These are phyloP conservation scores for Lepeophtheirus salmonis DNA, from an alignment of 1,140 invertebrate species.

Conservation along the genomic window DNA sequence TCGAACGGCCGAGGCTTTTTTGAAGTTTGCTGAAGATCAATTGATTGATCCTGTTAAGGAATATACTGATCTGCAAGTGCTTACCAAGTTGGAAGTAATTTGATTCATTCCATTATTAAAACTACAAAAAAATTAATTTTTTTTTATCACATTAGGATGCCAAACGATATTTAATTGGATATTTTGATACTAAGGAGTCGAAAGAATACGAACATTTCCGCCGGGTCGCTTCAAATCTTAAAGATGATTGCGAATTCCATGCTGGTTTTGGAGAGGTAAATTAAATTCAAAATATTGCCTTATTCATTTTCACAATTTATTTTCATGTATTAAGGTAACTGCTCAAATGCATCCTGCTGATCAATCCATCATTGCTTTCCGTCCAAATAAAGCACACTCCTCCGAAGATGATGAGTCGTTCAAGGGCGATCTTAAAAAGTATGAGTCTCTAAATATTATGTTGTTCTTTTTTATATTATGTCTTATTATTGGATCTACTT, in stretches of 20 bases:
- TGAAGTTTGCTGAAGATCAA: constrained; percentile 65
- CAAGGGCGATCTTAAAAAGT: constrained; percentile 23
- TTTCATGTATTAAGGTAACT: constrained; percentile 28
- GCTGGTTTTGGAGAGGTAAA: constrained; percentile 52
- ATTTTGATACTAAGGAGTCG: constrained; percentile 50
- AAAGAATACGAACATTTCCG: constrained; percentile 47
- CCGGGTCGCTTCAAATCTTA: constrained; percentile 62
- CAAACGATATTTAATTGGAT: constrained; percentile 79
- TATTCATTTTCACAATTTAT: background rate
- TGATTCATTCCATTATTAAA: constrained; percentile 17
- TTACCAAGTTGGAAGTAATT: constrained; percentile 51
- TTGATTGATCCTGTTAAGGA: constrained; percentile 69
- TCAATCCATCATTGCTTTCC: constrained; percentile 54
- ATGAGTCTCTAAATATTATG: too few species aligned
- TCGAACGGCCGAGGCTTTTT: constrained; percentile 60
- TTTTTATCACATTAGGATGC: constrained; percentile 35
- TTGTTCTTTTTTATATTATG: too few species aligned
- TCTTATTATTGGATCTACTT: background rate
- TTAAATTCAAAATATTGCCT: background rate
- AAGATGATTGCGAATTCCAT: constrained; percentile 89
- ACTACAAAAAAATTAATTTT: constrained; percentile 14
- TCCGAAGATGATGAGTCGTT: constrained; percentile 63
- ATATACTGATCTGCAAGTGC: constrained; percentile 49
- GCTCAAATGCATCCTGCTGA: constrained; percentile 60
- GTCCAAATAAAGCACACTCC: constrained; percentile 52